Evolutionary conservation across 30 jellyfish, hydroid and myxozoan genomes (phyloP).

Genomic region (Hydractinia symbiolongicarpus): DNA sequence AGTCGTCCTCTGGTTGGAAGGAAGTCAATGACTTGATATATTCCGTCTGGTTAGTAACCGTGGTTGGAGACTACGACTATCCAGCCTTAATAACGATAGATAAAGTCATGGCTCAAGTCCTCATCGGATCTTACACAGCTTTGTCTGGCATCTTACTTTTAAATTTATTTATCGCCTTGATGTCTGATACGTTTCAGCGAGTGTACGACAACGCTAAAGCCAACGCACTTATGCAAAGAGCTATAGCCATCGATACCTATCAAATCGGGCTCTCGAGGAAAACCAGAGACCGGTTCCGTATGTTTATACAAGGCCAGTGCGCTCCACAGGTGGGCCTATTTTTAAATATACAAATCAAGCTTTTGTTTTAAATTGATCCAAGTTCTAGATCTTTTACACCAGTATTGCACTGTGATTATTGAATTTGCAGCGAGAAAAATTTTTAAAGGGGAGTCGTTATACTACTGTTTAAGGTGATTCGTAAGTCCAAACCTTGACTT

Average conservation of each 20-base stretch:
- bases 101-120: slow-evolving; percentile 71
- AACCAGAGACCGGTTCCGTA: slow-evolving; percentile 40
- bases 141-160: slow-evolving; percentile 70
- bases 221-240: slow-evolving; percentile 88
- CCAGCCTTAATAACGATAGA: slow-evolving; percentile 66
- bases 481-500: too few species aligned
- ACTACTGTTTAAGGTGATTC: too few species aligned
- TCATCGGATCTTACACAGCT: slow-evolving; percentile 75
- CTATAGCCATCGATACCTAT: slow-evolving; percentile 53
- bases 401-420: too few species aligned
- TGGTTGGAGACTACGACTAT: slow-evolving; percentile 83
- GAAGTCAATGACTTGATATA: slow-evolving; percentile 65
- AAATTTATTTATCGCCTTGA: slow-evolving; percentile 82
- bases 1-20: slow-evolving; percentile 74
- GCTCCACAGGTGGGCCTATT: slow-evolving; percentile 69
- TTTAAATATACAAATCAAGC: too few species aligned
- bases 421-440: too few species aligned
- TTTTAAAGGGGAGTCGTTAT: too few species aligned
- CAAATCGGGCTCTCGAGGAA: slow-evolving; percentile 42
- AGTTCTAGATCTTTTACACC: too few species aligned
- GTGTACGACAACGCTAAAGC: slow-evolving; percentile 97
- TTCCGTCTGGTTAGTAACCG: slow-evolving; percentile 86
- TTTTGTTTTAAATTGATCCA: too few species aligned
- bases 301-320: slow-evolving; percentile 52
- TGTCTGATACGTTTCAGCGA: slow-evolving; percentile 96